A percentile compares a stretch with the other conserved stretches of the same genome.
These are phyloP conservation scores for Glareola pratincola DNA, from an alignment of 2,113 vertebrate genomes.

Conservation along the genomic window DNA sequence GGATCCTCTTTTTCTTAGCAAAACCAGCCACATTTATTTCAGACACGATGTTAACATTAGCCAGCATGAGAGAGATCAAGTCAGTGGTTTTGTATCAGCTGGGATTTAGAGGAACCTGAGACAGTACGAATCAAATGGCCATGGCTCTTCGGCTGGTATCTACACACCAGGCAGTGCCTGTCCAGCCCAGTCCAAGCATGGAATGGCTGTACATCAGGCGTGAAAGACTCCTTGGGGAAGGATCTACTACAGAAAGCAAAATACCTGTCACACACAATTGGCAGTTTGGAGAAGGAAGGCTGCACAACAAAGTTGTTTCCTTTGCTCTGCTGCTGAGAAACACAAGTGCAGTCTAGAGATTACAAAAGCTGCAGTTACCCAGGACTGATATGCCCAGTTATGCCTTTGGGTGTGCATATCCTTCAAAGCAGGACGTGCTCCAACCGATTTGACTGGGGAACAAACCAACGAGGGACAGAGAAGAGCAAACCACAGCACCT, in stretches of 20 bases:
- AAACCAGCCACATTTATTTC: slow-evolving; percentile 14
- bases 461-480: neutral
- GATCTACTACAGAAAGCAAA: neutral
- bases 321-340: neutral
- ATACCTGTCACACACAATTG: neutral
- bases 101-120: neutral
- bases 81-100: neutral
- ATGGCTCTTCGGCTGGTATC: neutral
- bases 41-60: slow-evolving; percentile 22
- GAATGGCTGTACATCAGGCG: neutral
- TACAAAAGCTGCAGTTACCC: neutral
- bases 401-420: neutral
- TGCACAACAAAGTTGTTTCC: neutral
- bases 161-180: neutral
- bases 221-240: neutral
- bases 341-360: neutral
- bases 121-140: neutral
- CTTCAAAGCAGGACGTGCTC: neutral
- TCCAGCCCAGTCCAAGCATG: neutral
- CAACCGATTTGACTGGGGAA: neutral
- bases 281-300: neutral
- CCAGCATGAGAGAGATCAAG: neutral
- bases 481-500: neutral
- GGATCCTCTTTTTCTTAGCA: slow-evolving; percentile 38
- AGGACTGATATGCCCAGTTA: neutral